Evolutionary conservation across 2,797 vertebrate genomes (phyloP), one percentile per base, ranked within the genome.

Genomic region (Eurystomus glaucurus): DNA sequence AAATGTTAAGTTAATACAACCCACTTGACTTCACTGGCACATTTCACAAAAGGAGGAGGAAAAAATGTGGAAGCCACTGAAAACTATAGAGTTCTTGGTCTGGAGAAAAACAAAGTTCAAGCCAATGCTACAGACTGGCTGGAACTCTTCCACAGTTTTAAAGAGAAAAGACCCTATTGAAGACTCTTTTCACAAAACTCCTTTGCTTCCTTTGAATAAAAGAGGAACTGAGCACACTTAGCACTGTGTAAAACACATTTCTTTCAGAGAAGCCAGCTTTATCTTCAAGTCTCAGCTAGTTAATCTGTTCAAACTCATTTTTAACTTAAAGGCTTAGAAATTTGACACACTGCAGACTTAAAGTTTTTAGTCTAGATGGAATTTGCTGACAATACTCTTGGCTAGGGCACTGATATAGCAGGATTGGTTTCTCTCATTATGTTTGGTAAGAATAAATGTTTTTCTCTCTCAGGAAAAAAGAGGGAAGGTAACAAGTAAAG

Each of bases 31-130:
- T 92, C 69, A 78, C 68, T 93, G 94, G 91, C 79, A 93, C 52
- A 37, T 88, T 80, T 95, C 61, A 93, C 84, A 96, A 95, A 97
- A 80, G 18, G 15, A 95, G 82, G 22, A 90, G 64, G 75, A 45
- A 96, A 96, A 96, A 93, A 90, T 95, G 94, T 94, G 57, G 90
- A 95, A 97, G 91, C 85, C 92, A 89, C 93, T 94, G 86, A 97
- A 96, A 97, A 90, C 71, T 72, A 74, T 93, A 93, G 54, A 22
- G 39, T 52, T 96, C 69, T 93, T 91, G 64, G 93, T 94, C 77
- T 39, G 46, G 82, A 94, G 88, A 84, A 95, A 97, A 98, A 97
- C 78, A 97, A 91, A 96, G 62, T 92, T 94, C 64, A 88, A 88
- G 86, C 87, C 91, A 96, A 57, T 76, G 64, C 64, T 93, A 64